Evolutionary conservation across 2,113 vertebrate species (phyloP).

Genomic region (Uria aalge): DNA sequence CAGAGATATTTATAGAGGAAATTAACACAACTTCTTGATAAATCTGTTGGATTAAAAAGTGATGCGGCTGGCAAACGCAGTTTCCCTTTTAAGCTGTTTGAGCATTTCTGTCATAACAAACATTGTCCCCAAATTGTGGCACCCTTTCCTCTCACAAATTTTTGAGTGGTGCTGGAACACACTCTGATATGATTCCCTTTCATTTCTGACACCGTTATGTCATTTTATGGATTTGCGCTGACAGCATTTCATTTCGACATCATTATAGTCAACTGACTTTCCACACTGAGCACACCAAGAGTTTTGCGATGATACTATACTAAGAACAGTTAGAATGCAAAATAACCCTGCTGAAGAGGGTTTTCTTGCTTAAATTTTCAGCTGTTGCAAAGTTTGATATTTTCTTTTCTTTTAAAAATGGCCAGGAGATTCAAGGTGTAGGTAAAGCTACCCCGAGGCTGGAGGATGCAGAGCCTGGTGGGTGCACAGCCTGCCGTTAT

Average conservation of each 20-base stretch:
- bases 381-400: not conserved
- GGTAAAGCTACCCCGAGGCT: not conserved
- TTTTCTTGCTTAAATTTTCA: not conserved
- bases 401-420: not conserved
- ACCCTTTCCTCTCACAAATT: conserved; percentile 64
- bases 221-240: conserved; percentile 63
- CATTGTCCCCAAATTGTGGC: conserved; percentile 56
- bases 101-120: conserved; percentile 76
- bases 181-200: conserved; percentile 69
- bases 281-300: conserved; percentile 5
- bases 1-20: conserved; percentile 46
- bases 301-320: conserved; percentile 32
- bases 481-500: not conserved
- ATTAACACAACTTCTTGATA: conserved; percentile 66
- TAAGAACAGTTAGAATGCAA: conserved; percentile 53
- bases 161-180: conserved; percentile 70
- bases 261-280: conserved; percentile 68
- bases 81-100: conserved; percentile 62
- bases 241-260: conserved; percentile 76
- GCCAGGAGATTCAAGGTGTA: not conserved
- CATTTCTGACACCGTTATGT: conserved; percentile 73
- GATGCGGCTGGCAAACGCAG: conserved; percentile 26
- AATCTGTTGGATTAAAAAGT: conserved; percentile 62
- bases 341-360: not conserved
- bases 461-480: not conserved